These are phyloP conservation scores for Scomberomorus guttatus DNA, from an alignment of 2,797 vertebrate genomes.

Conservation along the genomic window DNA sequence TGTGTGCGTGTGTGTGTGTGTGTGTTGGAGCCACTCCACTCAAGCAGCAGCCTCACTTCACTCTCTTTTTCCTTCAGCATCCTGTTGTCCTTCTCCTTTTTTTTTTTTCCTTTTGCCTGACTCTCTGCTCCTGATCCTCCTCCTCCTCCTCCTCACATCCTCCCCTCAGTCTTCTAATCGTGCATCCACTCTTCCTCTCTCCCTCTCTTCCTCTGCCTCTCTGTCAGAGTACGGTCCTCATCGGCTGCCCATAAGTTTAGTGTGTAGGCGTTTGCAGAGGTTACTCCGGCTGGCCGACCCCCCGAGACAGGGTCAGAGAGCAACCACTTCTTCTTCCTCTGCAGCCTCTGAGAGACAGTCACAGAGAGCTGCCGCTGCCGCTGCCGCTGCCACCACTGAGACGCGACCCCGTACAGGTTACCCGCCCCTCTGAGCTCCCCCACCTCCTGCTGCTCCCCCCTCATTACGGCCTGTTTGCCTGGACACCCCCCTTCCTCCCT, in stretches of 20 bases:
- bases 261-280: constrained; percentile 97
- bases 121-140: constrained; percentile 49
- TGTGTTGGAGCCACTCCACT: constrained; percentile 70
- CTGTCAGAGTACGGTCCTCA: constrained; percentile 92
- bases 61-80: constrained; percentile 58
- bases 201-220: constrained; percentile 80
- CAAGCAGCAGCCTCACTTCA: constrained; percentile 72
- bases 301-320: constrained; percentile 89
- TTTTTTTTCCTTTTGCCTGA: constrained; percentile 38
- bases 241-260: constrained; percentile 95
- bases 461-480: constrained; percentile 35
- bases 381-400: constrained; percentile 80
- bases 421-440: constrained; percentile 59
- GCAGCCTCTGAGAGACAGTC: constrained; percentile 84
- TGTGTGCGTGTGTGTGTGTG: constrained; percentile 32
- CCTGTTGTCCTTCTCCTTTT: constrained; percentile 51
- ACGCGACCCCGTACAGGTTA: constrained; percentile 90
- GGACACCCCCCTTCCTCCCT: constrained; percentile 2
- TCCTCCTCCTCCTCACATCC: constrained; percentile 48
- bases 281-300: constrained; percentile 96
- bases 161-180: constrained; percentile 63
- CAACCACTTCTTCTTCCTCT: constrained; percentile 79
- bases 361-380: constrained; percentile 83
- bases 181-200: constrained; percentile 80
- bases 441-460: constrained; percentile 7